Evolutionary conservation across 37 sponge, comb jelly and placozoan species (phyloP), one percentile per base, ranked within the genome.

Genomic region (Crambe crambe): DNA sequence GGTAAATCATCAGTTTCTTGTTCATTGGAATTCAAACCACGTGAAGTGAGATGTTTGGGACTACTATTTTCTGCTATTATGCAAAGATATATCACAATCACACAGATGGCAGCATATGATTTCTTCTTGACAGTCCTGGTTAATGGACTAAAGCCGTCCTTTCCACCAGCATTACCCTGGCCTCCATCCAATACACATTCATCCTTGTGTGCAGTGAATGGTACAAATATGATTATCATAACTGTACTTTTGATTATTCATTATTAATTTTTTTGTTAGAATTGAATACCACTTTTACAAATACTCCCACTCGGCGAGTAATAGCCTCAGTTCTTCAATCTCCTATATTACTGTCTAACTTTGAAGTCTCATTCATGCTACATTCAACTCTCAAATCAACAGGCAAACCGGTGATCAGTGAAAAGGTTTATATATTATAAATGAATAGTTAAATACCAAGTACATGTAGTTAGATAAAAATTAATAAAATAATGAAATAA

Each of bases 21-120:
- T 54, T 23, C 20, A 37, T 66, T 83, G 31, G 35, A 73, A 37
- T 75, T 83, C 57, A 44, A 40, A 25, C 83, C 83, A 31, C 27
- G 29, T n/a, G 69, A 66, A 69, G 83, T 83, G 29, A 74, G 58
- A 34, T 72, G 6, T 72, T 51, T 58, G 25, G 22, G 29, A 21
- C 58, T 31, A n/a, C n/a, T n/a, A n/a, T n/a, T n/a, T n/a, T n/a
- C n/a, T n/a, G n/a, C n/a, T n/a, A n/a, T n/a, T n/a, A n/a, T n/a
- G n/a, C n/a, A n/a, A n/a, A n/a, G n/a, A n/a, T n/a, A n/a, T n/a
- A n/a, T n/a, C n/a, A n/a, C n/a, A n/a, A 65, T 65, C 35, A 4
- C 30, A 5, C 60, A 96, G 92, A 90, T 97, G 26, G 97, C 94
- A 34, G 74, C 92, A 3, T 97, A 97, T 68, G 97, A 97, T 66